Conservation (phyloP, 1,140 invertebrate species). For the Drosophila kikkawai region DNA sequence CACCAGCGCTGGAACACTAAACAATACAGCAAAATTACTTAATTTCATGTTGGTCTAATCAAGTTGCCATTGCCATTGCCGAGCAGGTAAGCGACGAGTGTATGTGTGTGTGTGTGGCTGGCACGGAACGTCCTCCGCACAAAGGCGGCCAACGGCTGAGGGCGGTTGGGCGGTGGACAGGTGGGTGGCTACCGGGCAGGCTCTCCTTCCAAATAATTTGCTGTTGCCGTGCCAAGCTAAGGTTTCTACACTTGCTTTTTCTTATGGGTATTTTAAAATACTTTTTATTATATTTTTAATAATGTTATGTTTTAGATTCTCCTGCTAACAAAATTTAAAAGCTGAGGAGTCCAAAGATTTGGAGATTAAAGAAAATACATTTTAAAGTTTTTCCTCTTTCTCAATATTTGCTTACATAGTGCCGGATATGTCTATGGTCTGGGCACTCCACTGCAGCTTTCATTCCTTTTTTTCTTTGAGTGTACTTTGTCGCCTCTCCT, state of each 20-base stretch:
- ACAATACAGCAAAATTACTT: conserved; percentile 77
- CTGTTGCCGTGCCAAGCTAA: conserved; percentile 53
- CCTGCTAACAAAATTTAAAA: too few species aligned
- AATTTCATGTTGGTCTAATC: conserved; percentile 83
- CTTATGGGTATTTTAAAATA: background rate
- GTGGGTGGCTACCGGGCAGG: conserved; percentile 17
- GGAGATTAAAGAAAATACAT: too few species aligned
- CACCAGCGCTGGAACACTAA: conserved; percentile 61
- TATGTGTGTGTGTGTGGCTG: conserved; percentile 43
- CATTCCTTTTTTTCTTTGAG: background rate
- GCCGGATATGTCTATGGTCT: background rate
- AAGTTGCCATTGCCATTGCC: conserved; percentile 80
- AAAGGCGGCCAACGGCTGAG: conserved; percentile 51
- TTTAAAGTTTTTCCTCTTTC: background rate
- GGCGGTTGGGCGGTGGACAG: background rate
- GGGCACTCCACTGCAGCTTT: background rate
- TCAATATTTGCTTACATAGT: background rate
- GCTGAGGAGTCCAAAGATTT: too few species aligned
- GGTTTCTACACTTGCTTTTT: conserved; percentile 18
- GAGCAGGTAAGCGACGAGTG: conserved; percentile 42
- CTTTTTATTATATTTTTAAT: background rate
- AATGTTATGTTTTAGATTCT: too few species aligned
- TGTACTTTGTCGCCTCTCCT: conserved; percentile 7
- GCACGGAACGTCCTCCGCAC: conserved; percentile 65
- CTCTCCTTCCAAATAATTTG: conserved; percentile 44